Base-by-base conservation (phyloP, 1,140 invertebrate species). In the Musca domestica region DNA sequence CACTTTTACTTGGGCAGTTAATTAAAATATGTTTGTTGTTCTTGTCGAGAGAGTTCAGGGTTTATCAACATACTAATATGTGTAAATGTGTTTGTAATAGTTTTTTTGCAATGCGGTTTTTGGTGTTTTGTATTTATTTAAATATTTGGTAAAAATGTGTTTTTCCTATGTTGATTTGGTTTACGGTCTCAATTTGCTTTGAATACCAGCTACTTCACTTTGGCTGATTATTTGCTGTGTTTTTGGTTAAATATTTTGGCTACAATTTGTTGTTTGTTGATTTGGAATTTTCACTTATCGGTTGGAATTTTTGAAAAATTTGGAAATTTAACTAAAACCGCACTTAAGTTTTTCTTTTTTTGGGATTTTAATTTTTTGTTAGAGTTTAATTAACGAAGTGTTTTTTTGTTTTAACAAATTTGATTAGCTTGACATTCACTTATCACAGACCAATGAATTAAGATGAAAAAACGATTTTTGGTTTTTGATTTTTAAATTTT, bases 361-460 rank as follows among this genome's bases (percentile, higher is more conserved):
- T 68, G 19, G 4, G 20, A 3, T 58, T 67, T 67, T 46, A 19
- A 22, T 51, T 7, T 34, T 61, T 34, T 19, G 27, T 61, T 19
- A 23, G 27, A 34, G 14, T 58, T 58, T 9, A 19, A 19, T 51
- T 51, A 51, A 51, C 48, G 12, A 20, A 51, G 20, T 20, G 12
- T 20, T 51, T 51, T 17, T 51, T 19, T 19, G 6, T 17, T 58
- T 61, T 61, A 9, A 41, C 34, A 41, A 12, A 41, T 41, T 41
- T 61, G 34, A 34, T 61, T 61, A 61, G 69, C 71, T 74, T 74
- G 76, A 79, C 76, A 71, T 74, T 75, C 77, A 76, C 73, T 76
- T 80, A 80, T 80, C 77, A 80, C 77, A 80, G 77, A 77, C 77
- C 77, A 79, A 79, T 76, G 73, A 73, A 75, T 20, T 65, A 61